A percentile compares a stretch with the other conserved stretches of the same genome.
Conservation (phyloP, 1,140 invertebrate genomes). For the Periplaneta americana region DNA sequence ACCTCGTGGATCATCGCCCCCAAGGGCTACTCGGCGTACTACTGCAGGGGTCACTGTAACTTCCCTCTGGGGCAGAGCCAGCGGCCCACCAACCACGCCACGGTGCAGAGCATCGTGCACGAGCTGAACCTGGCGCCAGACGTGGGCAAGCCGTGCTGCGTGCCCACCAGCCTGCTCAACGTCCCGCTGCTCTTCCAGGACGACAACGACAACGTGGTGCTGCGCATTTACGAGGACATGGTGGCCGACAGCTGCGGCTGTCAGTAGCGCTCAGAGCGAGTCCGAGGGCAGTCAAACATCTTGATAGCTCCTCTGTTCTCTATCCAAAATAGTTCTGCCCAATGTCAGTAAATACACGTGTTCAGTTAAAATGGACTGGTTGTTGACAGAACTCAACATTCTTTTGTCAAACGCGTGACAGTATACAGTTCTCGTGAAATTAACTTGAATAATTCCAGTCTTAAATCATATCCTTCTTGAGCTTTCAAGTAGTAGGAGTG, state of each 20-base stretch:
- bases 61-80: constrained; percentile 40
- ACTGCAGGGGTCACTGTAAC: constrained; percentile 57
- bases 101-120: constrained; percentile 58
- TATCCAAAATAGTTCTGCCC: too few species aligned
- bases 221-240: constrained; percentile 67
- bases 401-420: too few species aligned
- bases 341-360: too few species aligned
- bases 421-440: too few species aligned
- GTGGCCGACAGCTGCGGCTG: constrained; percentile 61
- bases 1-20: constrained; percentile 57
- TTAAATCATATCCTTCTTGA: too few species aligned
- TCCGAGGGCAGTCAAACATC: too few species aligned
- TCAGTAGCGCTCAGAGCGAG: constrained; percentile 38
- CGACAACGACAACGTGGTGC: constrained; percentile 54
- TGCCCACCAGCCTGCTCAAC: constrained; percentile 53
- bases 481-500: too few species aligned
- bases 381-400: too few species aligned
- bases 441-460: too few species aligned
- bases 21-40: constrained; percentile 50
- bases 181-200: constrained; percentile 60
- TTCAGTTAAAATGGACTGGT: too few species aligned
- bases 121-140: constrained; percentile 45
- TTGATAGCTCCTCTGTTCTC: too few species aligned
- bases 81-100: constrained; percentile 61
- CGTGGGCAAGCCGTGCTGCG: constrained; percentile 55